Base-by-base conservation (phyloP, 2,797 vertebrate genomes). In the Onychomys leucogaster region DNA sequence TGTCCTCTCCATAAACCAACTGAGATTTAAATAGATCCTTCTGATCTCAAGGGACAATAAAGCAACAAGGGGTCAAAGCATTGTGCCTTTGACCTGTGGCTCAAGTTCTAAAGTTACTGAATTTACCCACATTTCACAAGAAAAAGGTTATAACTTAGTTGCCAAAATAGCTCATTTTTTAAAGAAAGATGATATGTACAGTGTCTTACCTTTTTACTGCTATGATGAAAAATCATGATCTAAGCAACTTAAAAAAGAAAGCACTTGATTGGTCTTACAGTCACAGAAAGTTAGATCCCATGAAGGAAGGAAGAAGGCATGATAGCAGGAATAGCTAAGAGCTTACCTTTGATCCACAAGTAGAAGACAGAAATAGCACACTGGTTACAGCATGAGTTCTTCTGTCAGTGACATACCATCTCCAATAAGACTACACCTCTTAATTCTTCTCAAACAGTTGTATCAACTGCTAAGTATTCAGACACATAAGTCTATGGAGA, bases 11-110 rank as follows among this genome's bases (percentile, higher is more conserved):
- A 7, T 75, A 21, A 91, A 86, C 21, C 21, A 89, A 32, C 13
- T 86, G 37, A 90, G 49, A 90, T 88, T 76, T 96, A 75, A 96
- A 76, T 91, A 87, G 93, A 85, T 85, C 32, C 55, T 17, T 76
- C 41, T 69, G 69, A 81, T 90, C n/a, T 63, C 75, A 65, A 8
- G 6, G 52, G 6, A 73, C 55, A 11, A 14, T 80, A 84, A 93
- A 23, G 32, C 23, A 84, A 92, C 25, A 90, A n/a, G 46, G 9
- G 27, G 8, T 52, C 69, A 61, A 93, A 93, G 10, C 6, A 43
- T 25, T 71, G 25, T 75, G 43, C 17, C 69, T 95, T 91, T 21
- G 3, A 89, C 41, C 12, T 87, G 61, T 93, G 16, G 8, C 46
- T 96, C 67, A 37, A 1, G 7, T 46, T 76, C 43, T 21, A 65